Base-by-base conservation (phyloP, 1,140 invertebrate genomes). In the Streblospio benedicti region DNA sequence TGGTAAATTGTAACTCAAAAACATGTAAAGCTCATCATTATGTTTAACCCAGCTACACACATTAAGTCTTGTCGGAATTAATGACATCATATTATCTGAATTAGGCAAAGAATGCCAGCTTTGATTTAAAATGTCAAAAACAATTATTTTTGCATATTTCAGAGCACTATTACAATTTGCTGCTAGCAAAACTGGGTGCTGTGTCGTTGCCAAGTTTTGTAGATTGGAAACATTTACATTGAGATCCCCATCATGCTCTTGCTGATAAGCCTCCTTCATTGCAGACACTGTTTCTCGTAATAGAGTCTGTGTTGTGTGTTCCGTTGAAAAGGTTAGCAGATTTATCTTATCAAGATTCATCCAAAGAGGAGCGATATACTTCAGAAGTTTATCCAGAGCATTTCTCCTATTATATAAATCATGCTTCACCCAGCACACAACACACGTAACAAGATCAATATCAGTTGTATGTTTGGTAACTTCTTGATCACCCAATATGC, bases 1-100 rank as follows among this genome's bases (percentile, higher is more conserved):
- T 6, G 73, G 73, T 56, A 75, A 73, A 38, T 67, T 72, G 23
- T 71, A 71, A 57, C 71, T 71, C 12, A 75, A 58, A 47, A 74
- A 75, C 65, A 75, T 65, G 56, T 72, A 75, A 12, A 75, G 60
- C 27, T 66, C 64, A 27, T 67, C 67, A 47, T 72, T 68, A 51
- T 71, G 60, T 12, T 67, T 57, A 20, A 73, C 64, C 60, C 73
- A 64, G 57, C 65, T 72, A 47, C 72, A 71, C 0, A 75, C 65
- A n/a, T 68, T 69, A 53, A 72, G 71, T 31, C 72, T 63, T 25
- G 67, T 44, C 27, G 73, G 73, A 18, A 75, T 71, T 20, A 67
- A 65, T 53, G 71, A 68, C 18, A 69, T 47, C 14, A 75, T 43
- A 43, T 67, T 64, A 49, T 74, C 73, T 41, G 67, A 67, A 31